Percentiles rank a stretch among this genome's conserved stretches.
These are phyloP conservation scores for Danio albolineatus DNA, from an alignment of 2,797 vertebrate genomes.

Conservation along the genomic window DNA sequence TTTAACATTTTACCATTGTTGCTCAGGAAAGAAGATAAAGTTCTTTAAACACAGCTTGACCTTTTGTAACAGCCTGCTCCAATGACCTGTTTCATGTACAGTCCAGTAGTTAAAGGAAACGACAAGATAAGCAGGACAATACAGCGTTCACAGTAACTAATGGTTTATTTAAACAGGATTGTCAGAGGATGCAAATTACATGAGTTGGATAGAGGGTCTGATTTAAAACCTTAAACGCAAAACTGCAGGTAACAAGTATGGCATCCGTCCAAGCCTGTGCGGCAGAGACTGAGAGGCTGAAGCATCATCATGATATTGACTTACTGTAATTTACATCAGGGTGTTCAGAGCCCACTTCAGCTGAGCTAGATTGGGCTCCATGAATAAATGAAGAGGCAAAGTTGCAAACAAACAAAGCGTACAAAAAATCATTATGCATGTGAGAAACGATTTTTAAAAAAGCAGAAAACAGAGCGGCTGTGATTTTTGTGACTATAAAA, in stretches of 20 bases:
- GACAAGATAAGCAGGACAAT: neutral
- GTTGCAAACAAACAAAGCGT: conserved; percentile 57
- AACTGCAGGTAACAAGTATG: conserved; percentile 69
- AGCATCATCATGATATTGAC: conserved; percentile 73
- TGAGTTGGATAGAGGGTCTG: neutral
- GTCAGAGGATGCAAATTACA: neutral
- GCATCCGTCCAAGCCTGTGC: conserved; percentile 67
- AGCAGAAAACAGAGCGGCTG: neutral
- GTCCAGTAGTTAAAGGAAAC: neutral
- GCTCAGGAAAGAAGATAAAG: neutral
- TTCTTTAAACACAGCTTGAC: neutral
- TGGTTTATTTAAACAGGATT: neutral
- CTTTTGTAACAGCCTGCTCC: neutral
- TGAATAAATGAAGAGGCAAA: conserved; percentile 76
- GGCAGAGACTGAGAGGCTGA: conserved; percentile 62
- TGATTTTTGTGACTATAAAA: neutral
- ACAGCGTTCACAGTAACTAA: neutral
- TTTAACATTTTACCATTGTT: neutral
- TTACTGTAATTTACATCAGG: conserved; percentile 71
- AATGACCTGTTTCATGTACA: neutral
- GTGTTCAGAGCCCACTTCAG: conserved; percentile 66
- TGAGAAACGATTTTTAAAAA: neutral
- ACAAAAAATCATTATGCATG: neutral
- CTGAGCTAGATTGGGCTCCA: conserved; percentile 69
- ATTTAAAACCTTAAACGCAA: conserved; percentile 28